These are phyloP conservation scores for Timema cristinae DNA, from an alignment of 2,888 invertebrate species.

Conservation along the genomic window DNA sequence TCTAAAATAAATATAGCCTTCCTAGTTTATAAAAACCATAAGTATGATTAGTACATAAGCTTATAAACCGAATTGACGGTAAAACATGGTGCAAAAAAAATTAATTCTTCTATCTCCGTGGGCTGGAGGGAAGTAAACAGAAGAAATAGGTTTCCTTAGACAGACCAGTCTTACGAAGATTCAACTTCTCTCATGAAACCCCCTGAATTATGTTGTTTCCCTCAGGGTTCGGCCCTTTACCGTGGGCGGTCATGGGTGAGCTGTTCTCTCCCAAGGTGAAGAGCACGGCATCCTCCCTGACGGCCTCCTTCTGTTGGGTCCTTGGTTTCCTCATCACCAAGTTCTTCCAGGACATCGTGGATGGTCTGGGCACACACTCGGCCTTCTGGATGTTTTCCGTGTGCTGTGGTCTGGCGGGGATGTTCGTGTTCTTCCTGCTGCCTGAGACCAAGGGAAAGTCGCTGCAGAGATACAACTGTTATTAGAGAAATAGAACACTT, in stretches of 20 bases:
- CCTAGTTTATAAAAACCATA: too few species aligned
- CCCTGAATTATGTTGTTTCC: too few species aligned
- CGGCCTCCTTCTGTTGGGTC: conserved; percentile 72
- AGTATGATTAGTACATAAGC: too few species aligned
- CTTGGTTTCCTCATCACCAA: conserved; percentile 72
- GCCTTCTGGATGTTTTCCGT: conserved; percentile 70
- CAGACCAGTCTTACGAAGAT: too few species aligned
- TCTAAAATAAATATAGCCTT: too few species aligned
- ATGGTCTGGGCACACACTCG: conserved; percentile 56
- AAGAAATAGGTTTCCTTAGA: too few species aligned
- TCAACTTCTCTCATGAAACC: too few species aligned
- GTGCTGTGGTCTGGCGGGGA: conserved; percentile 54
- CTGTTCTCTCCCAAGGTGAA: conserved; percentile 76
- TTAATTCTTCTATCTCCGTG: too few species aligned
- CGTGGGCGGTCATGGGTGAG: conserved; percentile 81
- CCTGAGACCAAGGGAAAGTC: conserved; percentile 89
- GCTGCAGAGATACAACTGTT: conserved; percentile 68
- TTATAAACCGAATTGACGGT: too few species aligned
- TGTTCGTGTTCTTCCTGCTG: conserved; percentile 67
- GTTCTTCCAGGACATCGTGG: conserved; percentile 58
- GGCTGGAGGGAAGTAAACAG: too few species aligned
- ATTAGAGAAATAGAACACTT: too few species aligned
- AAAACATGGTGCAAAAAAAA: too few species aligned
- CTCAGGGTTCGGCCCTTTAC: conserved; percentile 66
- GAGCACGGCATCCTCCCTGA: conserved; percentile 67